Evolutionary conservation across 2,113 vertebrate genomes (phyloP).

Genomic region (Gavialis gangeticus): DNA sequence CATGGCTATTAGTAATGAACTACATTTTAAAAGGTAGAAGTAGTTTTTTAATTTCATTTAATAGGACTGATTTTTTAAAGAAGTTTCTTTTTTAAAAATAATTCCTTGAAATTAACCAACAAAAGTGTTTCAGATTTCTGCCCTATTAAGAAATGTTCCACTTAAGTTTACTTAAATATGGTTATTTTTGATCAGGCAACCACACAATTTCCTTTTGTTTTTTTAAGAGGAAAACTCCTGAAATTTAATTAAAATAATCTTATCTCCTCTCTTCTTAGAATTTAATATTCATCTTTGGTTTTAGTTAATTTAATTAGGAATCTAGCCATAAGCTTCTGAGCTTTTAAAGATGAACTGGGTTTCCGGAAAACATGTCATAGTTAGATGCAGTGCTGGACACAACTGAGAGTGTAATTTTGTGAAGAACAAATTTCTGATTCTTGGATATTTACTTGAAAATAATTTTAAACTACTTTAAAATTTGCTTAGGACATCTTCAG

Average conservation of each 20-base stretch:
- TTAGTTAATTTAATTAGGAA: background rate
- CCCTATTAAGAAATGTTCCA: background rate
- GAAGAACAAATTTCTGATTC: background rate
- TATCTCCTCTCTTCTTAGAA: background rate
- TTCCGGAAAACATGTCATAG: background rate
- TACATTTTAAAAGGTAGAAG: conserved; percentile 25
- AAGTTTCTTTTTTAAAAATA: background rate
- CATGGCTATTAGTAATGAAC: conserved; percentile 31
- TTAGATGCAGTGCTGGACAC: background rate
- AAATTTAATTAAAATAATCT: background rate
- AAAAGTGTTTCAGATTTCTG: background rate
- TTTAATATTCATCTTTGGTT: background rate
- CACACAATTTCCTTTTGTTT: background rate
- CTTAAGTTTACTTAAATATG: background rate
- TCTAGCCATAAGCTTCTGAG: background rate
- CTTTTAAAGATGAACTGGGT: background rate
- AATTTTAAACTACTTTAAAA: conserved; percentile 35
- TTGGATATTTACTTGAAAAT: background rate
- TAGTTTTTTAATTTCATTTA: background rate
- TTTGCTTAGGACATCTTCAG: conserved; percentile 3
- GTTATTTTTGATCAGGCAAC: background rate
- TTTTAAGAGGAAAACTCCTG: background rate
- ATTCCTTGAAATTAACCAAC: background rate
- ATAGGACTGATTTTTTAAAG: background rate
- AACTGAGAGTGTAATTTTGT: background rate